Evolutionary conservation across 2,888 invertebrate species (phyloP).

Genomic region (Chaetogeoica ovagalla): DNA sequence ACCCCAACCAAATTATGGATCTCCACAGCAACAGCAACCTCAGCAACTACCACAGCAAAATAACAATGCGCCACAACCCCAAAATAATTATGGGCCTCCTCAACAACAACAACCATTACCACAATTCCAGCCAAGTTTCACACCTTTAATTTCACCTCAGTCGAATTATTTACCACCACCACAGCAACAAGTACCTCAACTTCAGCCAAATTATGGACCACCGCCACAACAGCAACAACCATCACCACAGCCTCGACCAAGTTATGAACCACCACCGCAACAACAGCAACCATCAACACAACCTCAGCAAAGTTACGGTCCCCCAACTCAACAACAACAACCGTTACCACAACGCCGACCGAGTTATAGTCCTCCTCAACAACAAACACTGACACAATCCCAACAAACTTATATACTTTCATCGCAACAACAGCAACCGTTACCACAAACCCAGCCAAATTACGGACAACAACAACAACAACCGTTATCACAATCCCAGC

Average conservation of each 20-base stretch:
- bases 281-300: slow-evolving; percentile 58
- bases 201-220: slow-evolving; percentile 58
- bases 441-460: slow-evolving; percentile 15
- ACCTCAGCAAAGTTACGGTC: slow-evolving; percentile 57
- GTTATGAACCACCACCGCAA: slow-evolving; percentile 62
- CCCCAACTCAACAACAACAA: slow-evolving; percentile 56
- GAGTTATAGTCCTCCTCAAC: slow-evolving; percentile 54
- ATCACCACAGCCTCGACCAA: slow-evolving; percentile 60
- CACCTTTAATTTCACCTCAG: slow-evolving; percentile 56
- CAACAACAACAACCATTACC: slow-evolving; percentile 23
- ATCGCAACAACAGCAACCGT: not conserved
- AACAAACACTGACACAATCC: slow-evolving; percentile 58
- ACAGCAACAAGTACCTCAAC: slow-evolving; percentile 51
- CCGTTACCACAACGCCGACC: slow-evolving; percentile 56
- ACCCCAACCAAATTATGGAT: slow-evolving; percentile 63
- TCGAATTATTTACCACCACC: slow-evolving; percentile 56
- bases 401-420: not conserved
- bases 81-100: slow-evolving; percentile 55
- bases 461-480: slow-evolving; percentile 15
- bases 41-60: slow-evolving; percentile 47
- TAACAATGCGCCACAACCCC: slow-evolving; percentile 27
- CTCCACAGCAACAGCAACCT: slow-evolving; percentile 58
- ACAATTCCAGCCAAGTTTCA: slow-evolving; percentile 57
- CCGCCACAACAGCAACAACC: slow-evolving; percentile 23
- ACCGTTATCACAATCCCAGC: slow-evolving; percentile 21